Conservation (phyloP, 2,888 invertebrate species). For the Halictus quadricinctus region DNA sequence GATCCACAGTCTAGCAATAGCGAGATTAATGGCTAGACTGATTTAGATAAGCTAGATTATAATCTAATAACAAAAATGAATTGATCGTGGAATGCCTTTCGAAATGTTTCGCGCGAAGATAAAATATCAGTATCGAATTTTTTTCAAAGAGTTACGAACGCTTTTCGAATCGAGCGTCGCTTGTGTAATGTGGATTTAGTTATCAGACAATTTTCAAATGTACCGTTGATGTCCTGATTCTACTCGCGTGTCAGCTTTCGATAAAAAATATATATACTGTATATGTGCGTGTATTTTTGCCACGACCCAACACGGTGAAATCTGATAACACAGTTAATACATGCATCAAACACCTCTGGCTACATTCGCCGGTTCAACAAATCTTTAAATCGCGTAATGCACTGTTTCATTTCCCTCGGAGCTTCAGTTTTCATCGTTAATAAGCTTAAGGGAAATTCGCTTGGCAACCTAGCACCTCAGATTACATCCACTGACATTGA, state of each 20-base stretch:
- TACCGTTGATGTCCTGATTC: not conserved
- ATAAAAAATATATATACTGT: not conserved
- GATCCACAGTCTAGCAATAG: not conserved
- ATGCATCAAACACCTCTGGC: not conserved
- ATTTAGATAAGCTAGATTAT: not conserved
- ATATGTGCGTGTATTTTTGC: not conserved
- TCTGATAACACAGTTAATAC: slow-evolving; percentile 8
- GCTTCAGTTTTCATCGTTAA: not conserved
- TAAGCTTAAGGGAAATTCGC: slow-evolving; percentile 17
- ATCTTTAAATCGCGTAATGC: slow-evolving; percentile 20
- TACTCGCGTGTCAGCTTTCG: slow-evolving; percentile 12
- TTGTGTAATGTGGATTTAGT: slow-evolving; percentile 3
- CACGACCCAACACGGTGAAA: not conserved
- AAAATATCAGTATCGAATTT: not conserved
- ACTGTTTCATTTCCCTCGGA: slow-evolving; percentile 18
- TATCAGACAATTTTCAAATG: slow-evolving; percentile 2
- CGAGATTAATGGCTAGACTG: not conserved
- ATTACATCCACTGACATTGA: slow-evolving; percentile 8
- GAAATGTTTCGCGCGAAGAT: not conserved
- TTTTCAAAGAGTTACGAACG: not conserved
- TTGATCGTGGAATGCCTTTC: not conserved
- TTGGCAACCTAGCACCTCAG: not conserved
- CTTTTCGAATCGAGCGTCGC: not conserved
- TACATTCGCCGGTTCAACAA: not conserved
- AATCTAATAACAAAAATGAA: not conserved